These are phyloP conservation scores for Drosophila mayri DNA, from an alignment of 1,140 invertebrate genomes.

Conservation along the genomic window DNA sequence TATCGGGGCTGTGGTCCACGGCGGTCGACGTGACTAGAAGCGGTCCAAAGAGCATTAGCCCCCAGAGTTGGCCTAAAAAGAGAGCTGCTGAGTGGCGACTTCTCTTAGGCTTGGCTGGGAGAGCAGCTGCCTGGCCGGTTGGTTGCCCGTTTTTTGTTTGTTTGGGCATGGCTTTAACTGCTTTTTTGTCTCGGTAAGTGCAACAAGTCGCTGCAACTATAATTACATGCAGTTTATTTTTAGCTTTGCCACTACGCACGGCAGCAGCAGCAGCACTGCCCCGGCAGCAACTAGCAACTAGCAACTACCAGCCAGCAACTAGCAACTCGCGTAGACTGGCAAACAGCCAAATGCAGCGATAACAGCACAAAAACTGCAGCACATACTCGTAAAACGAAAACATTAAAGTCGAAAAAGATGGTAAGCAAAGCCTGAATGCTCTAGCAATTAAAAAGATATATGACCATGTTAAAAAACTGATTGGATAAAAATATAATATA, in stretches of 20 bases:
- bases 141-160: constrained; percentile 25
- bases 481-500: no score
- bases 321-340: constrained; percentile 42
- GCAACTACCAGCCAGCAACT: constrained; percentile 35
- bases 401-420: neutral
- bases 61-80: constrained; percentile 9
- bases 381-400: constrained; percentile 40
- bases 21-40: constrained; percentile 43
- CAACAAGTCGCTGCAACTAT: constrained; percentile 75
- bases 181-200: constrained; percentile 55
- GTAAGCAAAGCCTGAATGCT: neutral
- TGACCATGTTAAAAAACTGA: neutral
- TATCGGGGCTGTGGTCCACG: constrained; percentile 38
- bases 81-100: neutral
- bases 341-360: constrained; percentile 63
- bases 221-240: constrained; percentile 79
- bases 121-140: constrained; percentile 14
- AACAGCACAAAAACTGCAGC: constrained; percentile 60
- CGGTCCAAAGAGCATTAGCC: constrained; percentile 15
- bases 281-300: constrained; percentile 41
- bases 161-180: constrained; percentile 46
- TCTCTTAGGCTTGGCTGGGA: constrained; percentile 3
- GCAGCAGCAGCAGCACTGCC: constrained; percentile 22
- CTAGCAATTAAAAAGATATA: neutral
- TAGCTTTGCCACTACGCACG: constrained; percentile 58